Evolutionary conservation across 2,888 invertebrate genomes (phyloP).

Genomic region (Cheilosia impressa): DNA sequence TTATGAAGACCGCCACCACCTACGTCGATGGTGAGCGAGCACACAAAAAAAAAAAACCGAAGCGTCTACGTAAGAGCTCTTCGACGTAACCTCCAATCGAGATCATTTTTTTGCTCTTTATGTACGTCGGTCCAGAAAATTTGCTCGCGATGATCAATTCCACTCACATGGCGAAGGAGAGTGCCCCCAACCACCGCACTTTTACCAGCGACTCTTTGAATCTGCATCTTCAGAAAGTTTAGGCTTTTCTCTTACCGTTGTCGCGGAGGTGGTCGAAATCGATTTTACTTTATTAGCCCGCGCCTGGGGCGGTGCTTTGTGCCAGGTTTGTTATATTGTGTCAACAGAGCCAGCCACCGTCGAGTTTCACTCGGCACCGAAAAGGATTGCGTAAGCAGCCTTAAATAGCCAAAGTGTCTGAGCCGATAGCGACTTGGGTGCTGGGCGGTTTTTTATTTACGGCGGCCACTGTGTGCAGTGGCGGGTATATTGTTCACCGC

Average conservation of each 20-base stretch:
- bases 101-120: slow-evolving; percentile 8
- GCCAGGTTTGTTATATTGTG: slow-evolving; percentile 10
- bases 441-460: neutral
- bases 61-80: slow-evolving; percentile 43
- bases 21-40: neutral
- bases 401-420: slow-evolving; percentile 24
- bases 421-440: slow-evolving; percentile 14
- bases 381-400: slow-evolving; percentile 54
- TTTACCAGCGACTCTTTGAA: slow-evolving; percentile 8
- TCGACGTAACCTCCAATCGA: slow-evolving; percentile 51
- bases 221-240: slow-evolving; percentile 42
- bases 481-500: slow-evolving; percentile 47
- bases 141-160: slow-evolving; percentile 32
- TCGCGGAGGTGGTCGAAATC: neutral
- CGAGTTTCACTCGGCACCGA: slow-evolving; percentile 23
- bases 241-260: neutral
- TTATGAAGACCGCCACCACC: slow-evolving; percentile 27
- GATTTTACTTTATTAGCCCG: slow-evolving; percentile 19
- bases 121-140: slow-evolving; percentile 18
- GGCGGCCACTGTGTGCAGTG: slow-evolving; percentile 1
- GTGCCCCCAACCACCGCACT: slow-evolving; percentile 1
- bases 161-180: slow-evolving; percentile 9
- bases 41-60: neutral
- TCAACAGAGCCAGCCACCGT: slow-evolving; percentile 39
- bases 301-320: slow-evolving; percentile 21